phyloP scores from a whole-genome alignment of 2,888 invertebrate genomes.

The Hecatera dysodea region DNA sequence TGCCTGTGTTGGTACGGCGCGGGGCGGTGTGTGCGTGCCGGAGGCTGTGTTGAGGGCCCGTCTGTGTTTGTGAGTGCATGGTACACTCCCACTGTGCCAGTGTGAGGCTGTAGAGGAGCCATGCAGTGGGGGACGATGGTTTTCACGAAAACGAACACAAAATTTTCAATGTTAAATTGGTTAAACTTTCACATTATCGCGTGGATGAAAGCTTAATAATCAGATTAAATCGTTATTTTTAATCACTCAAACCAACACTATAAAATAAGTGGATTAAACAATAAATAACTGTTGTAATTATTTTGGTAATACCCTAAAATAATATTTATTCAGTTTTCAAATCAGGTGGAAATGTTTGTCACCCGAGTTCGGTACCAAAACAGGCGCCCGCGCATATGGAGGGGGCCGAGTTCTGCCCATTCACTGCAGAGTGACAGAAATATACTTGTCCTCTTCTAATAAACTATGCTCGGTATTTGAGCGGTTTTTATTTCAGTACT shows the following conservation, averaged over 20 bases:
- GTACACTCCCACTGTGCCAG: slow-evolving; percentile 85
- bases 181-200: neutral
- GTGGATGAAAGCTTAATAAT: neutral
- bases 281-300: slow-evolving; percentile 8
- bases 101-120: slow-evolving; percentile 79
- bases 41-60: slow-evolving; percentile 83
- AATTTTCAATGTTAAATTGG: neutral
- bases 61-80: slow-evolving; percentile 87
- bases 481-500: slow-evolving; percentile 69
- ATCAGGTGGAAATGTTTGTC: slow-evolving; percentile 77
- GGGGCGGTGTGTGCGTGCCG: slow-evolving; percentile 83
- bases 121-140: slow-evolving; percentile 60
- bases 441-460: slow-evolving; percentile 82
- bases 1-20: slow-evolving; percentile 87
- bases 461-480: slow-evolving; percentile 70
- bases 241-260: no score
- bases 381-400: slow-evolving; percentile 84
- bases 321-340: slow-evolving; percentile 58
- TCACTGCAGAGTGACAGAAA: slow-evolving; percentile 74
- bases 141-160: slow-evolving; percentile 38
- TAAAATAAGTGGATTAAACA: neutral
- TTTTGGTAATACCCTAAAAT: slow-evolving; percentile 31
- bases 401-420: slow-evolving; percentile 86
- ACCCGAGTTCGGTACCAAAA: slow-evolving; percentile 84
- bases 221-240: neutral